These are phyloP conservation scores for Parauchenoglanis punctatus DNA, from an alignment of 2,797 vertebrate species.

Conservation along the genomic window DNA sequence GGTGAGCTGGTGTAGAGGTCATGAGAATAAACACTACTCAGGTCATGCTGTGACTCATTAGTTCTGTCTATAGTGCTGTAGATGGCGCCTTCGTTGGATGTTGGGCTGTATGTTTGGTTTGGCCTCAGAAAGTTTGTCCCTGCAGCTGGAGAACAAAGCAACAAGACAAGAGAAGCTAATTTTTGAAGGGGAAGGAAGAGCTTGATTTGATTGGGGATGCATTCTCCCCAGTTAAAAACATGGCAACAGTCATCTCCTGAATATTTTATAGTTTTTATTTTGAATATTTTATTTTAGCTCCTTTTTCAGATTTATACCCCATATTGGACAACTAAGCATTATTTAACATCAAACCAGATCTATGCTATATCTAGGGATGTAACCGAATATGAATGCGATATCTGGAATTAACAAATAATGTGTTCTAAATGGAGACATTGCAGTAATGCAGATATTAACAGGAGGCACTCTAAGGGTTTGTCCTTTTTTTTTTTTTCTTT, in stretches of 20 bases:
- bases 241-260: not conserved
- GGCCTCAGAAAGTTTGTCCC: conserved; percentile 88
- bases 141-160: conserved; percentile 70
- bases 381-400: not conserved
- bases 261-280: not conserved
- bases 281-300: not conserved
- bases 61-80: conserved; percentile 90
- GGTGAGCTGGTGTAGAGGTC: conserved; percentile 81
- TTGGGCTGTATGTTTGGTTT: conserved; percentile 78
- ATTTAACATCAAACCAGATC: not conserved
- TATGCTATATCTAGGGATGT: not conserved
- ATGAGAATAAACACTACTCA: conserved; percentile 71
- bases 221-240: not conserved
- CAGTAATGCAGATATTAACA: not conserved
- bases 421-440: not conserved
- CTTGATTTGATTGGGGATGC: not conserved
- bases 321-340: not conserved
- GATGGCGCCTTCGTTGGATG: conserved; percentile 84
- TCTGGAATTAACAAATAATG: not conserved
- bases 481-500: not conserved
- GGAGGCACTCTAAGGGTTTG: not conserved
- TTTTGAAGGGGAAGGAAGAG: not conserved
- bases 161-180: not conserved
- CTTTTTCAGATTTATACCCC: not conserved
- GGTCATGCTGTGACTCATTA: conserved; percentile 78